A percentile compares a stretch with the other conserved stretches of the same genome.
These are phyloP conservation scores for Syrista parreyssii DNA, from an alignment of 2,888 invertebrate species.

Conservation along the genomic window DNA sequence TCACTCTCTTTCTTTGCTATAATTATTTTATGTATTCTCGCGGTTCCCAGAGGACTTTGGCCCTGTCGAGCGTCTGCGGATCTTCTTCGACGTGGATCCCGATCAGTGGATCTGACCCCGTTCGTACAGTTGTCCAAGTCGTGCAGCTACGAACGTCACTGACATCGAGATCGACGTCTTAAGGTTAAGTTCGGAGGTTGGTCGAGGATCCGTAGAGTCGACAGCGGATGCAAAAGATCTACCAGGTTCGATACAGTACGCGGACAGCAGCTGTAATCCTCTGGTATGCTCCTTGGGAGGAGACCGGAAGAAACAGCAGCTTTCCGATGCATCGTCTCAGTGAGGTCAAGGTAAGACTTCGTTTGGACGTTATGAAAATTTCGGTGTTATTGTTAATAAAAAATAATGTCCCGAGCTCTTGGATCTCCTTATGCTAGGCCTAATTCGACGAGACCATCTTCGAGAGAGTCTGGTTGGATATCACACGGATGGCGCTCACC, in stretches of 20 bases:
- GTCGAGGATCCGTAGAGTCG: not conserved
- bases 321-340: not conserved
- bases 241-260: not conserved
- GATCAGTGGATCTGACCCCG: not conserved
- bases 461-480: not conserved
- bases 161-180: not conserved
- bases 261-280: not conserved
- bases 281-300: not conserved
- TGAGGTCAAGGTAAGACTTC: not conserved
- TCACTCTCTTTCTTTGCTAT: not conserved
- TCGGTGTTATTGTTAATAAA: not conserved
- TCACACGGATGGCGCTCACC: not conserved
- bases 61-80: not conserved
- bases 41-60: not conserved
- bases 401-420: not conserved
- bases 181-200: not conserved
- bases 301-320: not conserved
- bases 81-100: not conserved
- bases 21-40: not conserved
- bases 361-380: not conserved
- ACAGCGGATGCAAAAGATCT: not conserved
- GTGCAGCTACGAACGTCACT: not conserved
- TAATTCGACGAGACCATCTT: not conserved
- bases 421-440: not conserved
- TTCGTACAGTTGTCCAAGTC: not conserved